Evolutionary conservation across 2,888 invertebrate species (phyloP).

Genomic region (Seira sanloemensis): DNA sequence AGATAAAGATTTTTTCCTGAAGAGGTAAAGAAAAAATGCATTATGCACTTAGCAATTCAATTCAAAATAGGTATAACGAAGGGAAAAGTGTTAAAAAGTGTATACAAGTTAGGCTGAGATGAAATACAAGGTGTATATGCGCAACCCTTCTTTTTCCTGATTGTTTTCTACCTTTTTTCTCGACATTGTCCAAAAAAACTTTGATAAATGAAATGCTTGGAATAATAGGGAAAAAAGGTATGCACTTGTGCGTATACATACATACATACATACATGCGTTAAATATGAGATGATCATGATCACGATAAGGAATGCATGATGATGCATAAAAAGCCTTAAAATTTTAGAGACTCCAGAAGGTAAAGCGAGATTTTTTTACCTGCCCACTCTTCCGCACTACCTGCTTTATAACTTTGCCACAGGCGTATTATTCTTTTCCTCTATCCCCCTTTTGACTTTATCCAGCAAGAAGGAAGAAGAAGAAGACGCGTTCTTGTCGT

Average conservation of each 20-base stretch:
- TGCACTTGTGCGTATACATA: too few relatives aligned
- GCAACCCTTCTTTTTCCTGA: not conserved
- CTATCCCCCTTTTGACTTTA: not conserved
- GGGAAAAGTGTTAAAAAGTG: not conserved
- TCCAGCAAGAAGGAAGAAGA: not conserved
- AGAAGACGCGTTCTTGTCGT: not conserved
- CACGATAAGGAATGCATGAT: slow-evolving; percentile 30
- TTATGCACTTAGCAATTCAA: too few relatives aligned
- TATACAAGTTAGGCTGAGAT: not conserved
- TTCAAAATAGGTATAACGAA: not conserved
- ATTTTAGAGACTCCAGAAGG: not conserved
- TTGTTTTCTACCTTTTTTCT: not conserved
- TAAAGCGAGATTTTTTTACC: slow-evolving; percentile 39
- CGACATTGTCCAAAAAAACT: not conserved
- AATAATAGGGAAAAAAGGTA: not conserved
- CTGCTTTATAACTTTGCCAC: slow-evolving; percentile 44
- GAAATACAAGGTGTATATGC: not conserved
- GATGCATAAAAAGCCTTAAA: not conserved
- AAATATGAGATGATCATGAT: not conserved
- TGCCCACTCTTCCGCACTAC: slow-evolving; percentile 64
- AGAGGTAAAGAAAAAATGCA: not conserved
- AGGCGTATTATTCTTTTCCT: slow-evolving; percentile 48
- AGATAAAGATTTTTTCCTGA: not conserved
- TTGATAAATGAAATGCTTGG: not conserved
- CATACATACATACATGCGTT: not conserved